Evolutionary conservation across 2,113 vertebrate genomes (phyloP), one percentile per base, ranked within the genome.

Genomic region (Actenoides lindsayi): DNA sequence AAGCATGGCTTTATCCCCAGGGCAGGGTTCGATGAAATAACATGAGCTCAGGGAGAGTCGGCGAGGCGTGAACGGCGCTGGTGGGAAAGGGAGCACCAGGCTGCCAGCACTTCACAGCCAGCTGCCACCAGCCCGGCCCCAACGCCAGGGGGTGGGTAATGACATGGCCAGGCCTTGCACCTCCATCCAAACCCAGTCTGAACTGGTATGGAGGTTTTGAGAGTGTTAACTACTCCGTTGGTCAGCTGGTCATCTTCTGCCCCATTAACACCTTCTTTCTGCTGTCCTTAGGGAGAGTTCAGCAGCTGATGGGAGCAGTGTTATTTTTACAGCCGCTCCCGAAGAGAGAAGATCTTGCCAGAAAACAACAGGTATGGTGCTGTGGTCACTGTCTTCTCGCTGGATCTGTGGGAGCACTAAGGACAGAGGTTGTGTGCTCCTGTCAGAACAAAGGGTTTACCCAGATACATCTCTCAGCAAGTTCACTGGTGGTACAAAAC

Each of bases 311-410:
- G 57, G 51, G 23, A 31, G 6, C 31, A 2, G 16, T 1, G 23
- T 20, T 5, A 11, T 46, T 6, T 4, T 7, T 11, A 0, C 13
- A 17, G 44, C 9, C 33, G 1, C 8, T 17, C 42, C 83, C 5
- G 2, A 28, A 35, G 0, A 11, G 76, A 0, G n/a, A 3, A 0
- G n/a, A 3, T 3, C 35, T 18, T 6, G 30, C 30, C 70, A 13
- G 37, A n/a, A 30, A 0, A 19, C 0, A 3, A 28, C 6, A 16
- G 9, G 9, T 25, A 11, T 0, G 19, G 37, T 28, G 50, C 4
- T 62, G 31, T 3, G 15, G 53, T 10, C 59, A 20, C 3, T 41
- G 33, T 23, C 21, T 41, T 62, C 37, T 30, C 37, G 5, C 25
- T 27, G 13, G 8, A n/a, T 9, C 35, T 27, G 33, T 28, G 24